A percentile compares a stretch with the other conserved stretches of the same genome.
Conservation (phyloP, 2,888 invertebrate species). For the Sthenelais limicola region DNA sequence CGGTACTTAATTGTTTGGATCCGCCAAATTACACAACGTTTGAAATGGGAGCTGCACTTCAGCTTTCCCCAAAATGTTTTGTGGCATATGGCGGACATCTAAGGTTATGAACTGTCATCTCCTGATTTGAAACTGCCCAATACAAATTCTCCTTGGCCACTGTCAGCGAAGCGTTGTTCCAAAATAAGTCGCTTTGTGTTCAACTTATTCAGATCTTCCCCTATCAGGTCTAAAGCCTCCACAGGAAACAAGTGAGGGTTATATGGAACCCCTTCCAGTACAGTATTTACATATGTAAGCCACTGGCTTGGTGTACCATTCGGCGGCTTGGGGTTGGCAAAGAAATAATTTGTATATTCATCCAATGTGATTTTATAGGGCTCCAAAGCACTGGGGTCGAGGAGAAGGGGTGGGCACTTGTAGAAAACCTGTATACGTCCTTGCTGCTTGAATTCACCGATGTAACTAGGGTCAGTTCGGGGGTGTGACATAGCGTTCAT, state of each 20-base stretch:
- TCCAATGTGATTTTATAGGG: slow-evolving; percentile 31
- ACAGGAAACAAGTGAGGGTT: slow-evolving; percentile 20
- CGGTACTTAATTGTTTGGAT: too few relatives aligned
- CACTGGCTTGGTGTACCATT: slow-evolving; percentile 38
- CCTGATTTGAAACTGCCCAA: slow-evolving; percentile 1
- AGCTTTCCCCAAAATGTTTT: too few relatives aligned
- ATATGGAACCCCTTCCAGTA: slow-evolving; percentile 28
- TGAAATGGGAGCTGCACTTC: too few relatives aligned
- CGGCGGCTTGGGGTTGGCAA: slow-evolving; percentile 40
- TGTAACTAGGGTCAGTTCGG: slow-evolving; percentile 28
- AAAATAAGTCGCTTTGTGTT: slow-evolving; percentile 9
- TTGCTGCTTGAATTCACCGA: slow-evolving; percentile 37
- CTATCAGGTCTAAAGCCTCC: slow-evolving; percentile 8
- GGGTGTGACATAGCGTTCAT: slow-evolving; percentile 39
- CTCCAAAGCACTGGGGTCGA: slow-evolving; percentile 34
- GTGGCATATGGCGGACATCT: too few relatives aligned
- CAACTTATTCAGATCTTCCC: slow-evolving; percentile 15
- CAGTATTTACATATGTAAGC: slow-evolving; percentile 36
- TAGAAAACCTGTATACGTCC: slow-evolving; percentile 44
- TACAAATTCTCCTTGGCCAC: neutral
- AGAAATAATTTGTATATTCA: slow-evolving; percentile 34
- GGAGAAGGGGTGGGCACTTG: slow-evolving; percentile 42
- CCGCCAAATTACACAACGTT: too few relatives aligned
- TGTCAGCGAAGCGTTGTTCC: neutral
- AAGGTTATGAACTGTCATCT: too few relatives aligned